Evolutionary conservation across 2,113 vertebrate genomes (phyloP), one percentile per base, ranked within the genome.

Genomic region (Centropus unirufus): DNA sequence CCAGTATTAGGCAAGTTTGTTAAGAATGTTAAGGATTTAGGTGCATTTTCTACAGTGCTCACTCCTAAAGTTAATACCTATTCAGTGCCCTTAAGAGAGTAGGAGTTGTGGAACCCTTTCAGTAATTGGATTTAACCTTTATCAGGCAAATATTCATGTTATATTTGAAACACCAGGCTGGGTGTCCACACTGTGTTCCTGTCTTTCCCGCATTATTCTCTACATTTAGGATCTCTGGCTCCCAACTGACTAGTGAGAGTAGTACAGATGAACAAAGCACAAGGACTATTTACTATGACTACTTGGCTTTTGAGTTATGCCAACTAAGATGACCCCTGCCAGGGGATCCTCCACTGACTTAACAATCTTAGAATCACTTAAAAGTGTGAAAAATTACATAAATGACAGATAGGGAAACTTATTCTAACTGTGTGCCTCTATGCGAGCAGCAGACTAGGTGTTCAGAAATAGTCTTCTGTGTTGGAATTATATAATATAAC

Each of bases 331-430:
- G n/a, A 59, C 39, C 15, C 78, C 47, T 64, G 29, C 18, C 54
- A 64, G 26, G 18, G 68, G 6, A 20, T 72, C 32, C 12, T 64
- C 22, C 1, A 1, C 12, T 78, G 83, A n/a, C 46, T 70, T 7
- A 34, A 29, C 46, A 39, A 44, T 26, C 47, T 55, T 67, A 51
- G 26, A 82, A 40, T 49, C 18, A 30, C 20, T 75, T 34, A 67
- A 84, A 70, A 58, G 62, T 64, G 15, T 67, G 32, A 83, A 68
- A 12, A 54, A 27, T 74, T 29, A 44, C 24, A 19, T 52, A 24
- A 10, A 20, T 1, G 2, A 8, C 18, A 6, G 10, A 6, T 34
- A 69, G 14, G 3, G 10, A 5, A 76, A 19, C 7, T 9, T 46
- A 7, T 52, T 63, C 23, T n/a, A 78, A 55, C 9, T 0, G 0